phyloP scores from a whole-genome alignment of 2,113 vertebrate species.

The Piliocolobus tephrosceles region DNA sequence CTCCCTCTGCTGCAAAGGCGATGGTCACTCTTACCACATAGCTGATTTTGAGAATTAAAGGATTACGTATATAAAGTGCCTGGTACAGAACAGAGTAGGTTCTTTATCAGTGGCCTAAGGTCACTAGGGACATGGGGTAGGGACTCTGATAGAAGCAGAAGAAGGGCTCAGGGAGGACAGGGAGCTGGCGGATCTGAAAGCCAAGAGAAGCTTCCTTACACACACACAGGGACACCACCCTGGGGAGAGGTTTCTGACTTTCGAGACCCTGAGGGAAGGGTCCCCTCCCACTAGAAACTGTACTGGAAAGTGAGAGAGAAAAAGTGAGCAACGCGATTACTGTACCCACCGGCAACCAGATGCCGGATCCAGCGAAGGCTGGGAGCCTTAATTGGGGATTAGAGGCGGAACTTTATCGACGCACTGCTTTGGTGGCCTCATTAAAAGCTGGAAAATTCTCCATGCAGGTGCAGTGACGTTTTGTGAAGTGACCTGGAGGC shows the following conservation, averaged over 20 bases:
- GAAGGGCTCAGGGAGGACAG: background rate
- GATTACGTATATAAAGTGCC: background rate
- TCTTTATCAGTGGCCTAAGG: background rate
- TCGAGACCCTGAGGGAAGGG: background rate
- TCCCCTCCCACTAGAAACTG: background rate
- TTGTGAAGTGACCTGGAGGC: conserved; percentile 27
- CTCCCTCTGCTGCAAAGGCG: background rate
- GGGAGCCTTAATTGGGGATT: conserved; percentile 73
- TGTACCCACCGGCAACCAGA: conserved; percentile 5
- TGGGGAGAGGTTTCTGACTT: background rate
- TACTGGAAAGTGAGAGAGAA: background rate
- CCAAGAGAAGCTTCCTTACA: background rate
- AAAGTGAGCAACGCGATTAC: background rate
- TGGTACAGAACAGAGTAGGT: background rate
- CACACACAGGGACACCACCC: background rate
- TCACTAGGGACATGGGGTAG: background rate
- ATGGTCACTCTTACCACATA: background rate
- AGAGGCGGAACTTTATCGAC: conserved; percentile 49
- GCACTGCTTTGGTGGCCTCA: conserved; percentile 19
- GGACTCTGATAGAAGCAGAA: background rate
- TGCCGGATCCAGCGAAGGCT: conserved; percentile 64
- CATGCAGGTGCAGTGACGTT: conserved; percentile 53
- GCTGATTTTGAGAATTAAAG: background rate
- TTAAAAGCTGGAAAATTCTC: conserved; percentile 76
- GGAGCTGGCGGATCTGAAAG: background rate